phyloP scores from a whole-genome alignment of 2,113 vertebrate genomes.

The Pogonocichla stellata region DNA sequence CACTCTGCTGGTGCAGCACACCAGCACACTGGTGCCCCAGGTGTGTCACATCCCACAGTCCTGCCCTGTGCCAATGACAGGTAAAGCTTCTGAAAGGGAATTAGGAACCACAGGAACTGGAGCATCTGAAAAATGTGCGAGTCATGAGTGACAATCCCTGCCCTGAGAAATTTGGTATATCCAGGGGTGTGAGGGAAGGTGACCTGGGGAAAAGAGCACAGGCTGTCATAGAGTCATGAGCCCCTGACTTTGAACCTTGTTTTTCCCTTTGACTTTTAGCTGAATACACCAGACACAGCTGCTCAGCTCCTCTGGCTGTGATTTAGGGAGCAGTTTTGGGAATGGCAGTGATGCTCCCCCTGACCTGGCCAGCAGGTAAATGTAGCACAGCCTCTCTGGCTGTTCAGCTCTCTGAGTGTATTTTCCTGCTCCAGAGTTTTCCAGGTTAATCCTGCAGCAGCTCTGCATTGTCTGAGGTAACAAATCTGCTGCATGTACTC shows the following conservation, averaged over 20 bases:
- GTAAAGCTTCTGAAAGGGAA: not conserved
- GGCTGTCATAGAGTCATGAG: fast-evolving
- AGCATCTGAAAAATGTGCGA: not conserved
- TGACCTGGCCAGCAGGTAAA: not conserved
- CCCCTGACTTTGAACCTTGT: not conserved
- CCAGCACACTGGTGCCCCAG: fast-evolving
- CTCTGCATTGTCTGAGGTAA: not conserved
- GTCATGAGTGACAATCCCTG: not conserved
- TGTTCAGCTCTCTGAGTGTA: not conserved
- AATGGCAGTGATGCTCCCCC: not conserved
- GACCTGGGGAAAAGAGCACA: not conserved
- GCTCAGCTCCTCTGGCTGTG: not conserved
- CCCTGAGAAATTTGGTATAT: not conserved
- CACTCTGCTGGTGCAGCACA: too few species aligned
- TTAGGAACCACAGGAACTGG: not conserved
- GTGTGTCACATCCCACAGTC: not conserved
- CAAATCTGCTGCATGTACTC: not conserved
- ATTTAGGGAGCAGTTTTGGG: not conserved
- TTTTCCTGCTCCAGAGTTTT: not conserved
- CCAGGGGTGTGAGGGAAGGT: not conserved
- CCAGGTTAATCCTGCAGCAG: not conserved
- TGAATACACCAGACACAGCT: not conserved
- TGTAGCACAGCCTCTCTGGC: not conserved
- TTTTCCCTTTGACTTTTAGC: not conserved
- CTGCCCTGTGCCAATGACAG: not conserved